Base-by-base conservation (phyloP, 2,113 vertebrate genomes). In the Pardalotus punctatus region DNA sequence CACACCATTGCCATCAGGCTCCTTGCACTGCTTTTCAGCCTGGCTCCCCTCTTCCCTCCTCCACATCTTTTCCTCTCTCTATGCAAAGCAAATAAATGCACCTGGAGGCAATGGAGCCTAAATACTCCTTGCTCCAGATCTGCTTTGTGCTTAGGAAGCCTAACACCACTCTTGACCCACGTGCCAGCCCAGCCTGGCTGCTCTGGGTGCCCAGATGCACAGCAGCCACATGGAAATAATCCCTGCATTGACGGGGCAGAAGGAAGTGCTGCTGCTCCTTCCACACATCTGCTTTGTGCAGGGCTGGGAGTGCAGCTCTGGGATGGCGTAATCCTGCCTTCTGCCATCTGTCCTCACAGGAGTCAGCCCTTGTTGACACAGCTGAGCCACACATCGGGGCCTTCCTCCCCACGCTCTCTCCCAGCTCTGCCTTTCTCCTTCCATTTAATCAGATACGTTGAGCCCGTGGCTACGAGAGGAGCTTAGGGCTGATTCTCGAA, bases 361-460 rank as follows among this genome's bases (percentile, higher is more conserved):
- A 93, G 50, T 65, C 92, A 25, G 38, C 60, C 72, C 91, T 66
- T 93, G 81, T 91, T 94, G 93, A 85, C 93, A 92, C 79, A 81
- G 86, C 72, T 77, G 86, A 96, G 93, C 94, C 91, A 36, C 86
- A n/a, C 90, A 45, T 73, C 1, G 2, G 77, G 51, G 42, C 76
- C 57, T 82, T 57, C 86, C n/a, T 76, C 79, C 88, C 85, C 8
- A 3, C 0, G 0, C 45, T 48, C 67, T 60, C 51, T 36, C 71
- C 91, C 72, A 48, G 66, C 72, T 58, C 89, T 86, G 89, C 67
- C 76, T 86, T 86, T 93, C 95, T 93, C 78, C 93, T 96, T 86
- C 88, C 85, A 85, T 90, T 94, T 96, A 94, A 93, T 96, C 95
- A 80, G 97, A 88, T 89, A 56, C 13, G 3, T 40, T 77, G 90